phyloP scores from a whole-genome alignment of 92 coral and sea anemone genomes.

The Scolanthus callimorphus region DNA sequence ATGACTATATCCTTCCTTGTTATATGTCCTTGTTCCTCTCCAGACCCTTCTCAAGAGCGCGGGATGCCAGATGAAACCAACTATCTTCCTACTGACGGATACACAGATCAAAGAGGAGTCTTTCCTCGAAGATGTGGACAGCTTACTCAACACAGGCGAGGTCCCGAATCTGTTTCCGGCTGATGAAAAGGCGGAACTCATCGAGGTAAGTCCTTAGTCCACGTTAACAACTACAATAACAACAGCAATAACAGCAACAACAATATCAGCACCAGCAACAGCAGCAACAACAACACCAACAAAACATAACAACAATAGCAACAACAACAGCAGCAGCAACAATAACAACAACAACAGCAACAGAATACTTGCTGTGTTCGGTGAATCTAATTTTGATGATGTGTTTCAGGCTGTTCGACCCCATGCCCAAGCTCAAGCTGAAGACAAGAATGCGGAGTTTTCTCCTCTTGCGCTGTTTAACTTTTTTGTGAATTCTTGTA shows the following conservation, averaged over 20 bases:
- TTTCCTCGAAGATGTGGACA: conserved; percentile 96
- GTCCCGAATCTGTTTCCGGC: conserved; percentile 98
- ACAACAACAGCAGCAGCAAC: too few species aligned
- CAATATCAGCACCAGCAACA: too few species aligned
- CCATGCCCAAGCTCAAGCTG: conserved; percentile 95
- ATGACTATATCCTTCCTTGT: too few species aligned
- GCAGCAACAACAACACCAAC: too few species aligned
- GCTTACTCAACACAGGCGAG: conserved; percentile 98
- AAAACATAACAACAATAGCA: too few species aligned
- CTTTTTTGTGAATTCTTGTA: conserved; percentile 95
- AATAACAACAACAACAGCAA: too few species aligned
- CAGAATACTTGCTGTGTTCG: too few species aligned
- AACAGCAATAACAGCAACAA: too few species aligned
- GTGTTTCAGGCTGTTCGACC: conserved; percentile 93
- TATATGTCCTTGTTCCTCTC: background rate
- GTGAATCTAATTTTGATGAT: too few species aligned
- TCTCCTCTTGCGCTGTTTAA: conserved; percentile 95
- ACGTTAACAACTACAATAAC: too few species aligned
- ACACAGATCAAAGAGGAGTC: conserved; percentile 99
- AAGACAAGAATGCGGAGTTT: conserved; percentile 95
- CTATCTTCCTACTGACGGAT: conserved; percentile 94
- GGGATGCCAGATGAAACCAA: conserved; percentile 98
- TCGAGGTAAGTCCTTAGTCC: conserved; percentile 94
- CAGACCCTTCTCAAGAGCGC: conserved; percentile 94
- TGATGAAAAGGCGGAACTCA: conserved; percentile 96